A percentile compares a stretch with the other conserved stretches of the same genome.
Evolutionary conservation across 1,140 invertebrate genomes (phyloP).

Genomic region (Asobara japonica): DNA sequence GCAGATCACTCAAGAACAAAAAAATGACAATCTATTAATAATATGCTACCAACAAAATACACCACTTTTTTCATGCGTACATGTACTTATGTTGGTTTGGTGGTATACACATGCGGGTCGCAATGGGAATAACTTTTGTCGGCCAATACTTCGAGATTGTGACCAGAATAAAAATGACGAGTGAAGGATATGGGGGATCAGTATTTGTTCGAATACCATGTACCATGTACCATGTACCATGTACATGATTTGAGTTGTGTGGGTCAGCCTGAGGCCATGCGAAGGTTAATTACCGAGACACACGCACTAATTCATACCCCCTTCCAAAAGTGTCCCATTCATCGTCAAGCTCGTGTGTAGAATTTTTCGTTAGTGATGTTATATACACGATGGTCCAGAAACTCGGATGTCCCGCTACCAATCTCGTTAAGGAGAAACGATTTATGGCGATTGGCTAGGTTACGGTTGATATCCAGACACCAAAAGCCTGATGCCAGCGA

Average conservation of each 20-base stretch:
- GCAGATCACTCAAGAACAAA: too few species aligned
- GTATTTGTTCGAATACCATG: not conserved
- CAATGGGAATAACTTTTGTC: not conserved
- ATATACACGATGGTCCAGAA: not conserved
- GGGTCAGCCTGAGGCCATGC: not conserved
- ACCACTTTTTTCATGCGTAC: not conserved
- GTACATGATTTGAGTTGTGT: not conserved
- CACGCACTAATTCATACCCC: not conserved
- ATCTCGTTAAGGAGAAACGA: slow-evolving; percentile 2
- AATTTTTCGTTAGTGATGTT: not conserved
- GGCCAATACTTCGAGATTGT: not conserved
- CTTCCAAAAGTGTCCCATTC: not conserved
- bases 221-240: not conserved
- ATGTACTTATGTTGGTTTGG: not conserved
- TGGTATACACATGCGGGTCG: not conserved
- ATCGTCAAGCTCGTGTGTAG: not conserved
- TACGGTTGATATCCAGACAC: not conserved
- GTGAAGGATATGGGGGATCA: not conserved
- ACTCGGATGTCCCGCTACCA: not conserved
- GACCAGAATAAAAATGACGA: not conserved
- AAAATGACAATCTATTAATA: too few species aligned
- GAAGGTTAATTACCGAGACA: not conserved
- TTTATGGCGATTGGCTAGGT: not conserved
- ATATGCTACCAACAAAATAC: too few species aligned
- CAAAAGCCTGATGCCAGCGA: not conserved